Percentiles rank a stretch among this genome's conserved stretches.
Evolutionary conservation across 2,113 vertebrate genomes (phyloP).

Genomic region (Chaetodon auriga): DNA sequence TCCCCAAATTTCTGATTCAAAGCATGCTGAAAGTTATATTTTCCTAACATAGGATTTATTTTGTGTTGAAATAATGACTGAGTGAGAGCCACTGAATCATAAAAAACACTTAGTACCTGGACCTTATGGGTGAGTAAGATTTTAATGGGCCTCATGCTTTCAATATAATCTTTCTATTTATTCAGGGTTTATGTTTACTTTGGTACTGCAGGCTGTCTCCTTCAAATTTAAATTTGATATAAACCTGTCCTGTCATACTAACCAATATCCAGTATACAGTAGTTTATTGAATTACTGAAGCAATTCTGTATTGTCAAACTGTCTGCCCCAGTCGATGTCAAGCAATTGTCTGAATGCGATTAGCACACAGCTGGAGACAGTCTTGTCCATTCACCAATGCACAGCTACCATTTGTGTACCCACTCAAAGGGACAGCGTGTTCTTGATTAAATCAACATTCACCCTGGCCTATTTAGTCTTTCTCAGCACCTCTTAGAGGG

Average conservation of each 20-base stretch:
- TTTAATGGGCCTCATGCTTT: neutral
- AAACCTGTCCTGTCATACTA: neutral
- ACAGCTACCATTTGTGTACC: constrained; percentile 17
- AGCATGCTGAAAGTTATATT: neutral
- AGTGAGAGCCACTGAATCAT: neutral
- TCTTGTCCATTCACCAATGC: constrained; percentile 3
- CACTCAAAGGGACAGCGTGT: constrained; percentile 11
- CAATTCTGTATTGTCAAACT: constrained; percentile 18
- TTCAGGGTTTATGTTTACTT: constrained; percentile 3
- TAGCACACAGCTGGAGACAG: constrained; percentile 34
- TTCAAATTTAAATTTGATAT: neutral
- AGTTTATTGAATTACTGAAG: constrained; percentile 13
- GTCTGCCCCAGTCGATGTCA: constrained; percentile 22
- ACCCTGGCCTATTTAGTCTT: constrained; percentile 2
- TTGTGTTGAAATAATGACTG: neutral
- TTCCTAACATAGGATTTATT: neutral
- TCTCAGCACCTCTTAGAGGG: neutral
- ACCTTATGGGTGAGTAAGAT: neutral
- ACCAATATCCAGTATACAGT: neutral
- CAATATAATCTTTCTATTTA: neutral
- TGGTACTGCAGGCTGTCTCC: neutral
- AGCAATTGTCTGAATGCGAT: constrained; percentile 24
- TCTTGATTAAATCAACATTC: constrained; percentile 1
- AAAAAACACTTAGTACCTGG: neutral
- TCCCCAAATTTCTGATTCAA: neutral